These are phyloP conservation scores for Pipistrellus pygmaeus DNA, from an alignment of 2,797 vertebrate species.

Conservation along the genomic window DNA sequence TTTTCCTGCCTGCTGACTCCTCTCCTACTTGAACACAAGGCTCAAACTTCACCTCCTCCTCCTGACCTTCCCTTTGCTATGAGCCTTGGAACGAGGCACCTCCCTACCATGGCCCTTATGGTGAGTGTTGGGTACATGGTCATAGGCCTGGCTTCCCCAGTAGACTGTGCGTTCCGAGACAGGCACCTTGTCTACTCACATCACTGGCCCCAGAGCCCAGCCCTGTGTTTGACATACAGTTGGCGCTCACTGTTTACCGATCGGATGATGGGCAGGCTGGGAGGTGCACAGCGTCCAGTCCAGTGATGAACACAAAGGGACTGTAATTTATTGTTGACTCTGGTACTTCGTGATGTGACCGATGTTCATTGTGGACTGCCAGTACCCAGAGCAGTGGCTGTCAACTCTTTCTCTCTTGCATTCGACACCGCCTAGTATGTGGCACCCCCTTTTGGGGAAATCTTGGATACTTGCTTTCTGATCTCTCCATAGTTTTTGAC, in stretches of 20 bases:
- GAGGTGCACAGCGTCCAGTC: background rate
- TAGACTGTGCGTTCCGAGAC: background rate
- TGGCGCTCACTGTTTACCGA: background rate
- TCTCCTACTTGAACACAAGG: background rate
- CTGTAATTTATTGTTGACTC: background rate
- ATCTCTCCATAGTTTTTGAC: background rate
- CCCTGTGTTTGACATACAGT: background rate
- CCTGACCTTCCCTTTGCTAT: background rate
- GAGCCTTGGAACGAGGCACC: accelerated
- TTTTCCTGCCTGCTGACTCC: background rate
- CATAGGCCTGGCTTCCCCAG: background rate
- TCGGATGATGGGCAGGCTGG: background rate
- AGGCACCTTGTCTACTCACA: background rate
- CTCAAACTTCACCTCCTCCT: background rate
- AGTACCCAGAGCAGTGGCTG: background rate
- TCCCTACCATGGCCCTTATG: background rate
- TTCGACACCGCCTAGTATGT: background rate
- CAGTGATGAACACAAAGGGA: background rate
- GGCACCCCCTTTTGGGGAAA: background rate
- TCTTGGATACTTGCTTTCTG: background rate
- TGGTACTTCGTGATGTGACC: background rate
- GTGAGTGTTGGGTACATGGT: too few species aligned
- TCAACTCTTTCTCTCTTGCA: background rate
- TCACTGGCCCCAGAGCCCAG: background rate
- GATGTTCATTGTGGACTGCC: background rate